A percentile compares a stretch with the other conserved stretches of the same genome.
phyloP scores from a whole-genome alignment of 2,113 vertebrate species.

The Myiopsitta monachus region DNA sequence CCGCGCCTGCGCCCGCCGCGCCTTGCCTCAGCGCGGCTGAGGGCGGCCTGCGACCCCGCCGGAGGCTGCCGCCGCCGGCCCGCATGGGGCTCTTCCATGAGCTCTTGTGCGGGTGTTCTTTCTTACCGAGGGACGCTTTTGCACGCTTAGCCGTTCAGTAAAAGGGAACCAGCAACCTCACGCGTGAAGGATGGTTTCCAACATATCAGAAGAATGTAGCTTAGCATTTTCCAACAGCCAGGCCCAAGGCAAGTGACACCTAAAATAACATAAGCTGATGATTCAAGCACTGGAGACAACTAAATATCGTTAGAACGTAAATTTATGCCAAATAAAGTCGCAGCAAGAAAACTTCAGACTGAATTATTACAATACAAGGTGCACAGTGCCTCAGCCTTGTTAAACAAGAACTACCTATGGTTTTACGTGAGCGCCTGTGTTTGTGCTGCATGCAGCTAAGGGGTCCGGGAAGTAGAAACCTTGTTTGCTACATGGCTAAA shows the following conservation, averaged over 20 bases:
- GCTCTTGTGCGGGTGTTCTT: accelerated
- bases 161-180: too few species aligned
- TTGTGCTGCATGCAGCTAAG: not conserved
- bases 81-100: not conserved
- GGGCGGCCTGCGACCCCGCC: not conserved
- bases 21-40: not conserved
- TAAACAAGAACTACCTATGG: not conserved
- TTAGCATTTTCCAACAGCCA: not conserved
- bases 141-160: accelerated
- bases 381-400: not conserved
- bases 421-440: not conserved
- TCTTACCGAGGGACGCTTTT: accelerated
- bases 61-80: too few species aligned
- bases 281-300: not conserved
- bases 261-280: not conserved
- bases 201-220: accelerated
- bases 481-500: not conserved
- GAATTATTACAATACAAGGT: not conserved
- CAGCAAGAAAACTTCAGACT: not conserved
- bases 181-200: not conserved
- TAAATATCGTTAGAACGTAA: not conserved
- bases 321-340: not conserved
- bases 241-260: not conserved
- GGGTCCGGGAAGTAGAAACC: not conserved
- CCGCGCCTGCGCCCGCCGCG: too few species aligned